Base-by-base conservation (phyloP, 2,888 invertebrate species). In the Neria commutata region DNA sequence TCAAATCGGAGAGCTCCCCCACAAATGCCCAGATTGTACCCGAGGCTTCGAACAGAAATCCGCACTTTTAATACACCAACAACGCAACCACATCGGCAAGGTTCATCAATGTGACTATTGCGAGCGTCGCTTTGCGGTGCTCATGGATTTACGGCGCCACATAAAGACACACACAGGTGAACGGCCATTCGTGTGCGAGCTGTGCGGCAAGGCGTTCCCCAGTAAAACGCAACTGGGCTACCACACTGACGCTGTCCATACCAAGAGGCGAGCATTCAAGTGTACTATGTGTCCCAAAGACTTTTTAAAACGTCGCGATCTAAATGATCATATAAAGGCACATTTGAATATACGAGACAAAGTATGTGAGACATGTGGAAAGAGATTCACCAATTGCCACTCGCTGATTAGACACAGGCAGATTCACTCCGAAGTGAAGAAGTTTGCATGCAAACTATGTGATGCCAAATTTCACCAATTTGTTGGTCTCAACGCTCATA, bases 301-400 rank as follows among this genome's bases (percentile, higher is more conserved):
- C 40, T 77, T 77, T 55, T 16, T 70, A 1, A 77, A 71, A 25
- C 73, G 72, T 24, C 69, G 72, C 1, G 63, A 77, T 57, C 57
- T 78, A 6, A 65, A 69, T 3, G 77, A 77, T 49, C 77, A 77
- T 47, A 68, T 77, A 11, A 78, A 78, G 49, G 68, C 74, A 1
- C 77, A 77, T 46, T 59, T 77, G 3, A 78, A 78, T 50, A 77
- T 77, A 46, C 70, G 78, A 2, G 77, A 77, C 59, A 77, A 77
- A 37, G 75, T 77, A 16, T 77, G 77, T 55, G 59, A 63, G 45
- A 75, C 72, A 1, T 78, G 77, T 46, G 78, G 78, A 10, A 77
- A 77, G 40, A 78, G 75, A 3, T 77, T 77, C 42, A 72, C 74
- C 16, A 77, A 73, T 34, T 68, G 72, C 11, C 77, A 77, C 46